phyloP scores from a whole-genome alignment of 2,797 vertebrate species.

The Chelon auratus region DNA sequence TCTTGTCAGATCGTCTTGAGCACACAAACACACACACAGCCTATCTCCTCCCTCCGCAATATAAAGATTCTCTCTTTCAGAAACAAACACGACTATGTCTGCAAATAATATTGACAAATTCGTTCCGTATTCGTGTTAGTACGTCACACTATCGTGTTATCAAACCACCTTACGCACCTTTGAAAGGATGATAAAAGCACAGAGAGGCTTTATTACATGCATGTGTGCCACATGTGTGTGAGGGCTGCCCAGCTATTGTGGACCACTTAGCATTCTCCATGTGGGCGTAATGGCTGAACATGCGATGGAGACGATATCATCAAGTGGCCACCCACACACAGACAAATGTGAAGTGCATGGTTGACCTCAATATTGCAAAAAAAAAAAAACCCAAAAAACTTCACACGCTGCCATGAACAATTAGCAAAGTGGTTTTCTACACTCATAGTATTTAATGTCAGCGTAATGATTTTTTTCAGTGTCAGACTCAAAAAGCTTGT shows the following conservation, averaged over 20 bases:
- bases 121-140: slow-evolving; percentile 3
- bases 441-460: slow-evolving; percentile 39
- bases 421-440: slow-evolving; percentile 53
- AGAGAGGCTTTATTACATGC: slow-evolving; percentile 22
- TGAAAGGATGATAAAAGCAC: slow-evolving; percentile 10
- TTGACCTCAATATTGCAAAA: slow-evolving; percentile 62
- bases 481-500: slow-evolving; percentile 42
- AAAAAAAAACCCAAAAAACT: slow-evolving; percentile 22
- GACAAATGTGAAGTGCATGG: slow-evolving; percentile 43
- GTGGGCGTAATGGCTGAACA: slow-evolving; percentile 57
- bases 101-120: slow-evolving; percentile 31
- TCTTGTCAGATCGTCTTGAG: slow-evolving; percentile 61
- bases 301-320: slow-evolving; percentile 45
- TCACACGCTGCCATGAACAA: slow-evolving; percentile 43
- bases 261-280: slow-evolving; percentile 26
- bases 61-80: slow-evolving; percentile 23
- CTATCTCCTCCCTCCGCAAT: slow-evolving; percentile 10
- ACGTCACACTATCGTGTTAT: background rate
- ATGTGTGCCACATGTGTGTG: slow-evolving; percentile 11
- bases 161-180: background rate
- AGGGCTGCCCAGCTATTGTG: slow-evolving; percentile 44
- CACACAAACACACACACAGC: slow-evolving; percentile 36
- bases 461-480: slow-evolving; percentile 54
- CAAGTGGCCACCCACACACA: slow-evolving; percentile 33
- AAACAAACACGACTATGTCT: slow-evolving; percentile 14